Evolutionary conservation across 2,888 invertebrate species (phyloP).

Genomic region (Epinotia bilunana): DNA sequence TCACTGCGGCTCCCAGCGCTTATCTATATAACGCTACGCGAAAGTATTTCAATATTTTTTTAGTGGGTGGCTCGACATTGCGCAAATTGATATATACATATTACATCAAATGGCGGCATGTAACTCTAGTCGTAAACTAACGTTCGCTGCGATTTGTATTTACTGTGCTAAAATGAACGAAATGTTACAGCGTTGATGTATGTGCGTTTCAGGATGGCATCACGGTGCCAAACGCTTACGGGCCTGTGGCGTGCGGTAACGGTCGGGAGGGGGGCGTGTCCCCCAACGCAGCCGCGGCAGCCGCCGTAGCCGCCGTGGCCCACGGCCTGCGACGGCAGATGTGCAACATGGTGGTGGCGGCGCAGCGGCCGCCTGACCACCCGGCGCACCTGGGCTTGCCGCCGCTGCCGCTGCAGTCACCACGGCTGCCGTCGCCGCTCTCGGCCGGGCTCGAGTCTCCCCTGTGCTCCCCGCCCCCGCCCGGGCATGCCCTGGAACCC

Average conservation of each 20-base stretch:
- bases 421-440: slow-evolving; percentile 82
- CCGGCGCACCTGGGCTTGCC: slow-evolving; percentile 80
- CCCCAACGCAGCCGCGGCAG: slow-evolving; percentile 89
- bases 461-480: slow-evolving; percentile 86
- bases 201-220: slow-evolving; percentile 86
- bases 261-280: slow-evolving; percentile 83
- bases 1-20: slow-evolving; percentile 42
- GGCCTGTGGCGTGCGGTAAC: slow-evolving; percentile 82
- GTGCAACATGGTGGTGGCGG: slow-evolving; percentile 90
- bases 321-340: slow-evolving; percentile 94
- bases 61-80: slow-evolving; percentile 52
- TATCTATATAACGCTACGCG: slow-evolving; percentile 59
- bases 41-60: slow-evolving; percentile 60
- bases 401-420: slow-evolving; percentile 73
- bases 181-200: slow-evolving; percentile 49
- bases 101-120: neutral
- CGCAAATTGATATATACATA: slow-evolving; percentile 46
- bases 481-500: slow-evolving; percentile 87
- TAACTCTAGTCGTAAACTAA: slow-evolving; percentile 23
- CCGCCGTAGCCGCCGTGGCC: slow-evolving; percentile 94
- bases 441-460: slow-evolving; percentile 86
- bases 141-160: slow-evolving; percentile 19
- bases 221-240: slow-evolving; percentile 83
- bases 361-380: slow-evolving; percentile 75
- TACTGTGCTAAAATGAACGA: slow-evolving; percentile 13